phyloP scores from a whole-genome alignment of 2,113 vertebrate genomes.

The Platysteira castanea region DNA sequence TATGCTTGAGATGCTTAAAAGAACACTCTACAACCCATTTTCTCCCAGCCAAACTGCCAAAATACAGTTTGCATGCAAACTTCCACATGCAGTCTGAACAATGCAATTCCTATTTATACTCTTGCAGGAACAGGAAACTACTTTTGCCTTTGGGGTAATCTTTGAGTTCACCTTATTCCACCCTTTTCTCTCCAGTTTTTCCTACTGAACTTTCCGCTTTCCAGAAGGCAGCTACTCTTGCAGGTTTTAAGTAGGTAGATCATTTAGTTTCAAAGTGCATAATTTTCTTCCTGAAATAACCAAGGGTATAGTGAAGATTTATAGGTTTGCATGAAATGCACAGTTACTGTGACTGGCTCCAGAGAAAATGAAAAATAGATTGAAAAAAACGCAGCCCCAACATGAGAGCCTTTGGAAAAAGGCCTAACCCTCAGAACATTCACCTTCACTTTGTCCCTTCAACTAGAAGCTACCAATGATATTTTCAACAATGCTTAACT shows the following conservation, averaged over 20 bases:
- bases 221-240: not conserved
- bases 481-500: not conserved
- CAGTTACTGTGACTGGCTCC: not conserved
- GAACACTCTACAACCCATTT: not conserved
- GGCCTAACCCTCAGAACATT: not conserved
- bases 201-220: not conserved
- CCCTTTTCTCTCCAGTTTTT: not conserved
- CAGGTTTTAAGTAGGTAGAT: not conserved
- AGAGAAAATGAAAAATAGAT: not conserved
- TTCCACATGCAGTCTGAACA: not conserved
- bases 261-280: not conserved
- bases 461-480: not conserved
- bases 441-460: not conserved
- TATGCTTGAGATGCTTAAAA: not conserved
- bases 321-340: not conserved
- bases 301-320: not conserved
- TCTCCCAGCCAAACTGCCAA: not conserved
- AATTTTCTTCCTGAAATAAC: not conserved
- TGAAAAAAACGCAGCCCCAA: not conserved
- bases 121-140: not conserved
- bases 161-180: not conserved
- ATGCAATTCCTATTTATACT: not conserved
- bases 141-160: not conserved
- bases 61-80: not conserved
- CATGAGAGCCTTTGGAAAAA: not conserved